A percentile compares a stretch with the other conserved stretches of the same genome.
These are phyloP conservation scores for Harpegnathos saltator DNA, from an alignment of 1,140 invertebrate genomes.

Conservation along the genomic window DNA sequence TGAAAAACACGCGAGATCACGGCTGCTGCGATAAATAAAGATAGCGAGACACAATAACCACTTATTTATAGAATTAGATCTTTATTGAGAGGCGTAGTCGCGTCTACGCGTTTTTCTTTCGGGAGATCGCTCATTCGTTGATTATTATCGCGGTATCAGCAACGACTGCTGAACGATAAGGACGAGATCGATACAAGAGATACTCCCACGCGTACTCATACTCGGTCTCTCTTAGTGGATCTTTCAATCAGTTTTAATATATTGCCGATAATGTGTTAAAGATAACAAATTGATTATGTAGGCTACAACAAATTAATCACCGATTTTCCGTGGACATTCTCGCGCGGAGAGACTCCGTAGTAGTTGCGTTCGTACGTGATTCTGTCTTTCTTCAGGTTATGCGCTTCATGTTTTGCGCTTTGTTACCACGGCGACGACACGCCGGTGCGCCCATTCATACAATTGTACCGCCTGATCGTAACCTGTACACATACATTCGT, in stretches of 20 bases:
- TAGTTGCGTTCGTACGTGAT: background rate
- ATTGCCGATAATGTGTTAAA: constrained; percentile 3
- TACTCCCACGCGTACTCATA: constrained; percentile 26
- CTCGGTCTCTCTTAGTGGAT: background rate
- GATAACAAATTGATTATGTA: constrained; percentile 23
- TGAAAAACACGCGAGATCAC: constrained; percentile 10
- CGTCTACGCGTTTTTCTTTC: background rate
- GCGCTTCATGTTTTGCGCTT: constrained; percentile 57
- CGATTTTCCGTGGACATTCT: constrained; percentile 63
- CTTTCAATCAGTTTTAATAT: constrained; percentile 22
- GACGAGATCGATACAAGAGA: too few relatives aligned
- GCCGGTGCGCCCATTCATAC: constrained; percentile 2
- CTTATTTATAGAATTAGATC: background rate
- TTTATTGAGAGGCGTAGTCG: constrained; percentile 2
- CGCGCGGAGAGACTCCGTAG: background rate
- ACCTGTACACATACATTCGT: background rate
- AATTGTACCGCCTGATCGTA: background rate
- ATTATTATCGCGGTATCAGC: constrained; percentile 1
- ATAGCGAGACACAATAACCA: background rate
- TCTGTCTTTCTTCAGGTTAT: constrained; percentile 54
- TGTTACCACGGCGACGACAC: constrained; percentile 54
- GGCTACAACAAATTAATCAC: constrained; percentile 54
- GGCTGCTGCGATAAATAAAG: background rate
- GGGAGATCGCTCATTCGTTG: background rate
- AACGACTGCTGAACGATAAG: too few relatives aligned